A percentile compares a stretch with the other conserved stretches of the same genome.
These are phyloP conservation scores for Scortum barcoo DNA, from an alignment of 2,113 vertebrate genomes.

Conservation along the genomic window DNA sequence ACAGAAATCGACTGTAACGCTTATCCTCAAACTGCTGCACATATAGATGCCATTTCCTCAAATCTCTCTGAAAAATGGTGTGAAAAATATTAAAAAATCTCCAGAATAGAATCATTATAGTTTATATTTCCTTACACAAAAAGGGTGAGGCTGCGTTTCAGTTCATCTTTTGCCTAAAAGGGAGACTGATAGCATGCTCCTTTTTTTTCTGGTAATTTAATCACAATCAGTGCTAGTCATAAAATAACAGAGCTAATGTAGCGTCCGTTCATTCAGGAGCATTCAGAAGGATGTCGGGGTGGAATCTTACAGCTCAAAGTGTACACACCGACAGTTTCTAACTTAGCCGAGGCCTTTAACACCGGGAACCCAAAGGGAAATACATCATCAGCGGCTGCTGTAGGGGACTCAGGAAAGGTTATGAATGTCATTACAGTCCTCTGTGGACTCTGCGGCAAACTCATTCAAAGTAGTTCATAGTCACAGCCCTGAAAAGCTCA, in stretches of 20 bases:
- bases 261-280: background rate
- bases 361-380: conserved; percentile 48
- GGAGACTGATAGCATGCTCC: background rate
- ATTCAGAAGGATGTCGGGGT: background rate
- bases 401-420: conserved; percentile 68
- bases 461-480: conserved; percentile 69
- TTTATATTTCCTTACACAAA: background rate
- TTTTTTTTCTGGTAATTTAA: background rate
- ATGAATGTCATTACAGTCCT: conserved; percentile 78
- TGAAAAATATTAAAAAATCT: background rate
- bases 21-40: background rate
- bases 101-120: background rate
- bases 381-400: conserved; percentile 42
- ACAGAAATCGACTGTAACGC: too few species aligned
- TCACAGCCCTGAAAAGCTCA: conserved; percentile 53
- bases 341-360: conserved; percentile 19
- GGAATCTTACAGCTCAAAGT: background rate
- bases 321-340: conserved; percentile 1
- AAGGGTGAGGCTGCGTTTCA: background rate
- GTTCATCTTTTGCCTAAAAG: too few species aligned
- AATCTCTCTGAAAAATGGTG: background rate
- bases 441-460: conserved; percentile 54
- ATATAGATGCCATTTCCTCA: background rate
- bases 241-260: background rate
- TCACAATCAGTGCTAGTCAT: background rate